These are phyloP conservation scores for Drosophila auraria DNA, from an alignment of 1,140 invertebrate genomes.

Conservation along the genomic window DNA sequence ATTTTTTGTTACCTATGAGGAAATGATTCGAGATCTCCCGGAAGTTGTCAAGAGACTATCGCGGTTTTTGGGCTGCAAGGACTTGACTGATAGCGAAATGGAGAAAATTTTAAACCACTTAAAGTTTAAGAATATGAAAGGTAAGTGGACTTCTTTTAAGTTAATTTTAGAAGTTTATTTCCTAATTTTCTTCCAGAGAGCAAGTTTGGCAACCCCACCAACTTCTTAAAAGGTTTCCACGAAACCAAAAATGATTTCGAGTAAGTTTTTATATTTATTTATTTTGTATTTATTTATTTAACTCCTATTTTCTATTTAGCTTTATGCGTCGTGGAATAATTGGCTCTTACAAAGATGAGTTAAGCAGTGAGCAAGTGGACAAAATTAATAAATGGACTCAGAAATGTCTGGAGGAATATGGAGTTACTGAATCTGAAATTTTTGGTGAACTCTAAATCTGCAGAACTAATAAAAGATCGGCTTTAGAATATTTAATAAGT, in stretches of 20 bases:
- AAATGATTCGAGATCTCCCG: conserved; percentile 30
- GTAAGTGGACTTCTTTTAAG: not conserved
- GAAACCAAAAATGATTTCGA: conserved; percentile 8
- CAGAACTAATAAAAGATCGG: not conserved
- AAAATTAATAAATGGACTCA: conserved; percentile 20
- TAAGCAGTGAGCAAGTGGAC: conserved; percentile 7
- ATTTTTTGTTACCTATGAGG: conserved; percentile 42
- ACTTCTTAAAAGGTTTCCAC: not conserved
- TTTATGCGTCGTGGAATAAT: conserved; percentile 43
- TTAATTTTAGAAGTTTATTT: too few species aligned
- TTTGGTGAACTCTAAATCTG: conserved; percentile 10
- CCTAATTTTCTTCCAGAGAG: not conserved
- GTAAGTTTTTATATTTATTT: conserved; percentile 4
- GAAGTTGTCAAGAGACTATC: conserved; percentile 11
- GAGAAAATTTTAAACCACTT: conserved; percentile 20
- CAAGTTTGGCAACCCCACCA: conserved; percentile 16
- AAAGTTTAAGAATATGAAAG: conserved; percentile 44
- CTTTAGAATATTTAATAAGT: too few species aligned
- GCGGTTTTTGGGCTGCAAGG: conserved; percentile 12
- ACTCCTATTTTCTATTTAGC: conserved; percentile 3
- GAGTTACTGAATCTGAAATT: conserved; percentile 30
- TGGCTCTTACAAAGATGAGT: conserved; percentile 35
- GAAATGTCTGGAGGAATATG: conserved; percentile 19
- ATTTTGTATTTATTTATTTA: not conserved
- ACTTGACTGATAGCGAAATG: conserved; percentile 17